phyloP scores from a whole-genome alignment of 2,888 invertebrate genomes.

The Plagodis pulveraria region DNA sequence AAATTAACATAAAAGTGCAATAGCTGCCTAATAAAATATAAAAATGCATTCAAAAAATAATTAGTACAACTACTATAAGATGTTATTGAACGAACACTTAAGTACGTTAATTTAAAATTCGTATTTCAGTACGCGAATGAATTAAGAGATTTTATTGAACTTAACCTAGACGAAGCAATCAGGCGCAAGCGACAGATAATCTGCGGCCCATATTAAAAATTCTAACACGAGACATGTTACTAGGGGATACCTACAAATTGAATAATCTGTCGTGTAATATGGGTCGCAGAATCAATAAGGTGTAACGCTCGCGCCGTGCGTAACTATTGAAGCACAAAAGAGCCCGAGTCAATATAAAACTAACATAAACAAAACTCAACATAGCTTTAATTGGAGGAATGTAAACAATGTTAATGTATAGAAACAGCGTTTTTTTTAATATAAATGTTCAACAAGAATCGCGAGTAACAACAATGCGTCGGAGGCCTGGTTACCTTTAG shows the following conservation, averaged over 20 bases:
- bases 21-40: conserved; percentile 78
- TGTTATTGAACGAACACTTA: conserved; percentile 56
- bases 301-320: conserved; percentile 37
- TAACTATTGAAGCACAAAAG: conserved; percentile 34
- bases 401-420: conserved; percentile 80
- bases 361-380: conserved; percentile 81
- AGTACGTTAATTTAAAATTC: conserved; percentile 79
- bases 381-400: conserved; percentile 81
- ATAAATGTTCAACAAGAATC: conserved; percentile 70
- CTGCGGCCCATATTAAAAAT: conserved; percentile 14
- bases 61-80: conserved; percentile 71
- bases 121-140: conserved; percentile 65
- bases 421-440: conserved; percentile 62
- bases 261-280: conserved; percentile 10
- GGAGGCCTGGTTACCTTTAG: conserved; percentile 74
- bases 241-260: conserved; percentile 11
- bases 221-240: conserved; percentile 5
- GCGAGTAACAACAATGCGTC: conserved; percentile 73
- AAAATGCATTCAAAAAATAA: conserved; percentile 79
- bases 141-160: conserved; percentile 65
- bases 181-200: conserved; percentile 65
- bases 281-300: conserved; percentile 41
- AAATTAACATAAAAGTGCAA: conserved; percentile 68
- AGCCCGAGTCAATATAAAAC: conserved; percentile 65
- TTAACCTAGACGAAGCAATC: conserved; percentile 68